Conservation (phyloP, 2,888 invertebrate species). For the Drosophila quinaria region DNA sequence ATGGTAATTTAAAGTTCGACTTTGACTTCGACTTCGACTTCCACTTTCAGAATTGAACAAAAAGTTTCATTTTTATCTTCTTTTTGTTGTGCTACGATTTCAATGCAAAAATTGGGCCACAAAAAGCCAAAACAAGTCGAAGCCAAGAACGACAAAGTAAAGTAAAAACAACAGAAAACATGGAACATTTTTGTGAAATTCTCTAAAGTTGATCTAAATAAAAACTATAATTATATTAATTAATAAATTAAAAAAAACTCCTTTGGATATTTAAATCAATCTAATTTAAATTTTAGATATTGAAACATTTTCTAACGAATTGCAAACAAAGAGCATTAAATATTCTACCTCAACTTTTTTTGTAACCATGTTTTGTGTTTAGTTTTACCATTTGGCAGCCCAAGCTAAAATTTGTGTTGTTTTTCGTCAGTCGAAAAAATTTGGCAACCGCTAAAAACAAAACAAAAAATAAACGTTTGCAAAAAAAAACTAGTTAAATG, state of each 20-base stretch:
- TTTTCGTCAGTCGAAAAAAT: slow-evolving; percentile 30
- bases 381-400: slow-evolving; percentile 33
- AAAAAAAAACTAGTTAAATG: slow-evolving; percentile 22
- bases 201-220: neutral
- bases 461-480: slow-evolving; percentile 13
- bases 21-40: slow-evolving; percentile 52
- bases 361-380: neutral
- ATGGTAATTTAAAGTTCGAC: slow-evolving; percentile 62
- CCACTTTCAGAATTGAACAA: slow-evolving; percentile 60
- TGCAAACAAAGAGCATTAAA: neutral
- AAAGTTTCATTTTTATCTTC: slow-evolving; percentile 40
- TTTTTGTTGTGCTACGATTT: slow-evolving; percentile 30
- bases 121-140: slow-evolving; percentile 47
- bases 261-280: too few relatives aligned
- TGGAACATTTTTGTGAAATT: slow-evolving; percentile 20
- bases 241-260: too few relatives aligned
- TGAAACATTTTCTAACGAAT: neutral
- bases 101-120: slow-evolving; percentile 64
- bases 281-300: neutral
- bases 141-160: slow-evolving; percentile 30
- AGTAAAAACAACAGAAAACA: slow-evolving; percentile 11
- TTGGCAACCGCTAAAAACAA: slow-evolving; percentile 43
- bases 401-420: slow-evolving; percentile 1
- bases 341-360: neutral
- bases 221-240: too few relatives aligned